A percentile compares a stretch with the other conserved stretches of the same genome.
phyloP scores from a whole-genome alignment of 2,797 vertebrate species.

The Leptatherina wallacei region DNA sequence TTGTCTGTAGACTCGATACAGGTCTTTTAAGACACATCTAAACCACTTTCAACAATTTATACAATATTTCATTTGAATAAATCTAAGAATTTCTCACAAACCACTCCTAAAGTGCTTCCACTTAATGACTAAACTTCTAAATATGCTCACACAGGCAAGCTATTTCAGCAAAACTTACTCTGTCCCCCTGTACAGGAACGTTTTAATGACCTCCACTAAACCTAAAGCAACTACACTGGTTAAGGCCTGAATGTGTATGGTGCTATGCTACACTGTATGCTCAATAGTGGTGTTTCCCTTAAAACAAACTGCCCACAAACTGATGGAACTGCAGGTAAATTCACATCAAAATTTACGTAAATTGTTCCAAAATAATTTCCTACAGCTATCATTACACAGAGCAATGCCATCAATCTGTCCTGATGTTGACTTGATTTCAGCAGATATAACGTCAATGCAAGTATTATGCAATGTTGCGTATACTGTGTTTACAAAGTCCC shows the following conservation, averaged over 20 bases:
- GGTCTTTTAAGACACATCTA: constrained; percentile 65
- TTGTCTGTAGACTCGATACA: constrained; percentile 48
- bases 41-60: constrained; percentile 55
- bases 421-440: constrained; percentile 62
- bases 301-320: constrained; percentile 59
- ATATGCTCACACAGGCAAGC: constrained; percentile 57
- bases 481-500: constrained; percentile 87
- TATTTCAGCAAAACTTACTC: constrained; percentile 54
- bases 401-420: constrained; percentile 53
- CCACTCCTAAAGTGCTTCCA: constrained; percentile 78
- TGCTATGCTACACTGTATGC: constrained; percentile 86
- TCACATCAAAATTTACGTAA: constrained; percentile 61
- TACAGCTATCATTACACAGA: constrained; percentile 55
- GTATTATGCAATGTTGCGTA: constrained; percentile 68
- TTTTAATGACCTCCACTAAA: constrained; percentile 72
- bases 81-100: constrained; percentile 65
- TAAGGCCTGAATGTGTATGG: constrained; percentile 85
- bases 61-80: constrained; percentile 56
- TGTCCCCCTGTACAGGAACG: constrained; percentile 68
- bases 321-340: constrained; percentile 66
- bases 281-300: constrained; percentile 79
- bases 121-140: constrained; percentile 59
- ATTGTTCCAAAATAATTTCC: constrained; percentile 51
- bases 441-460: constrained; percentile 67
- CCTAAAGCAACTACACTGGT: constrained; percentile 80